A percentile compares a stretch with the other conserved stretches of the same genome.
Conservation (phyloP, 2,888 invertebrate genomes). For the Marronus borbonicus region DNA sequence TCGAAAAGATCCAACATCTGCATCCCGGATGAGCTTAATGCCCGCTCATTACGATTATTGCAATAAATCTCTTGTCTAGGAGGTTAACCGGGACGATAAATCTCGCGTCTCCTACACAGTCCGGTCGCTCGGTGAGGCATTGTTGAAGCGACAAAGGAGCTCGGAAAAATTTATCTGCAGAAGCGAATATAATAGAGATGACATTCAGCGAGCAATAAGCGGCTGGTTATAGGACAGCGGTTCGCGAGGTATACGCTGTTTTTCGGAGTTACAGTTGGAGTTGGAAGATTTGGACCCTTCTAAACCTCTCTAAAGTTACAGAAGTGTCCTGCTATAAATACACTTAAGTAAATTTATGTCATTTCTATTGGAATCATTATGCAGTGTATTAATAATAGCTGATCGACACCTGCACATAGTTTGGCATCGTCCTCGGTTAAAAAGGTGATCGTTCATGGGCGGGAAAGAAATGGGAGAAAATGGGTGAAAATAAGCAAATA, state of each 20-base stretch:
- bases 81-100: slow-evolving; percentile 46
- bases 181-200: neutral
- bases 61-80: slow-evolving; percentile 51
- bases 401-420: too few relatives aligned
- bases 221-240: neutral
- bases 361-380: too few relatives aligned
- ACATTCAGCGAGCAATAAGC: neutral
- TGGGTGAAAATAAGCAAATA: too few relatives aligned
- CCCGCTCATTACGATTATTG: slow-evolving; percentile 49
- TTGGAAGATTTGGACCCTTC: neutral
- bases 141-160: neutral
- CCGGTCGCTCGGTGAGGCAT: neutral
- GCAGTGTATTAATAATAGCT: too few relatives aligned
- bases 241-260: neutral
- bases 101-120: slow-evolving; percentile 48
- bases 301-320: too few relatives aligned
- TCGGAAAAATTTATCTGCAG: neutral
- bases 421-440: too few relatives aligned
- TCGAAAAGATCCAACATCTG: slow-evolving; percentile 45
- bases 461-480: too few relatives aligned
- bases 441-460: too few relatives aligned
- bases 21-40: slow-evolving; percentile 49
- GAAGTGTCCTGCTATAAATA: too few relatives aligned
- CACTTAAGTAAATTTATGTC: too few relatives aligned
- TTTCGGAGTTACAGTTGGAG: neutral